These are phyloP conservation scores for Poeciliopsis retropinna DNA, from an alignment of 2,113 vertebrate genomes.

Conservation along the genomic window DNA sequence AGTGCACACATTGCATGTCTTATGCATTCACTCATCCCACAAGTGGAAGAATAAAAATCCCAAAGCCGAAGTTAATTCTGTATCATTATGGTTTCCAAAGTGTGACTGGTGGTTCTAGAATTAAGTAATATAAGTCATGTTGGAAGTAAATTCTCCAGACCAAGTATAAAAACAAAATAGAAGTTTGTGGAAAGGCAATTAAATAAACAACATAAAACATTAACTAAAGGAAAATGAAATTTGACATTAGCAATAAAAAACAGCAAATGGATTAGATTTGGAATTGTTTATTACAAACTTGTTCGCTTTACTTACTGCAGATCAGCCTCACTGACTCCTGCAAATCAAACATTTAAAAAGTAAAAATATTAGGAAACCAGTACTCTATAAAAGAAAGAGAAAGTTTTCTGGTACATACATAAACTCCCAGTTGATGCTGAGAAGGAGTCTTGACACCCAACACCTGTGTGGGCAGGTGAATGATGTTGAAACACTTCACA, in stretches of 20 bases:
- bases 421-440: neutral
- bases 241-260: too few species aligned
- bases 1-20: too few species aligned
- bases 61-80: neutral
- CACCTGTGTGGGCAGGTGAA: neutral
- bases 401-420: neutral
- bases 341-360: neutral
- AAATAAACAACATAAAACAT: neutral
- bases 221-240: neutral
- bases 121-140: too few species aligned
- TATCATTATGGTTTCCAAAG: neutral
- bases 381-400: neutral
- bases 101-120: too few species aligned
- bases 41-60: too few species aligned
- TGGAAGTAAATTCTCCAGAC: too few species aligned
- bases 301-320: neutral
- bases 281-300: too few species aligned
- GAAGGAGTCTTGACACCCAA: neutral
- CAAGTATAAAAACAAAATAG: too few species aligned
- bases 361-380: neutral
- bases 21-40: neutral
- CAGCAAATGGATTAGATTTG: too few species aligned
- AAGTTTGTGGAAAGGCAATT: too few species aligned
- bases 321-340: neutral
- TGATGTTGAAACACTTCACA: neutral